Evolutionary conservation across 2,888 invertebrate species (phyloP), one percentile per base, ranked within the genome.

Genomic region (Eutolmus rufibarbis): DNA sequence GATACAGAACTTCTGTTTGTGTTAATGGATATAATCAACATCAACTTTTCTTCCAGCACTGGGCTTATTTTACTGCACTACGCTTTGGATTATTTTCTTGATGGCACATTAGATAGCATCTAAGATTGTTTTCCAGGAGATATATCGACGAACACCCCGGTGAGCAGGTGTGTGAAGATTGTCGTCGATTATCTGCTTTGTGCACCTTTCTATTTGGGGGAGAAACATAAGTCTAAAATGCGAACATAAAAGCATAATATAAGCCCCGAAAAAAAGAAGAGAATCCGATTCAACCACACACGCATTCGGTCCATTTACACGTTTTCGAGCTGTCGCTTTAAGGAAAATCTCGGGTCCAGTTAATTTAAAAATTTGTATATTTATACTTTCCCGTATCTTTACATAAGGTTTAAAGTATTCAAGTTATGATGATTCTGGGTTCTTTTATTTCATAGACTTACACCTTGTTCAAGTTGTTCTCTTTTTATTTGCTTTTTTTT

Each of bases 101-200:
- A 88, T 88, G 88, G 88, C 88, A 88, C 88, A 88, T 86, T 40
- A 84, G 66, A 85, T 84, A 81, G 87, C 81, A 86, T 86, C 86
- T 87, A 74, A 19, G 16, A 46, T 46, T 46, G 14, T 16, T 16
- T 34, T 12, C 40, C 31, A 34, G 37, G 34, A 57, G 57, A 79
- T 78, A 74, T 28, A 81, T 78, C 78, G 66, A 81, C 74, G 74
- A 57, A 28, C 43, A 19, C 37, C 51, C 2, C 23, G 40, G 14
- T 40, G 34, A 46, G 66, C 4, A 57, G 14, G 51, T 79, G 28
- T 66, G 37, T 51, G 46, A 56, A 34, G 14, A 40, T 56, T 56
- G 19, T 37, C 85, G 79, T 87, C 87, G 74, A 74, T 82, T 74
- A 43, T 74, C 76, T 82, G 7, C 57, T 87, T 78, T 87, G 16